phyloP scores from a whole-genome alignment of 2,888 invertebrate genomes.

The Dorcus parallelipipedus region DNA sequence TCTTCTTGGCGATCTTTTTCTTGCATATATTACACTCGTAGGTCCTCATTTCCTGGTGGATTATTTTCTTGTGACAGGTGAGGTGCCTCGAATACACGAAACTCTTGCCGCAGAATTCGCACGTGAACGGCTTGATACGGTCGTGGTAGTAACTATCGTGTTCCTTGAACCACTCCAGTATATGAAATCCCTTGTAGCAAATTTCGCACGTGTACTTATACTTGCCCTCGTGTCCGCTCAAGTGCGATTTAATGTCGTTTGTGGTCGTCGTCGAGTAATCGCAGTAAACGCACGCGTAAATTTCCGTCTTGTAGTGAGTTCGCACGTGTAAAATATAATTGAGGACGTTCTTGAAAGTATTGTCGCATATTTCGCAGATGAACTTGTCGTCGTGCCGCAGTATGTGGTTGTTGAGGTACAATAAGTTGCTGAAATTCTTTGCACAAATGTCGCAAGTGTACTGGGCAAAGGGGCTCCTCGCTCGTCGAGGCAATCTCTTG shows the following conservation, averaged over 20 bases:
- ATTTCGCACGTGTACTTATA: slow-evolving; percentile 48
- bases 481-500: slow-evolving; percentile 31
- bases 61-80: slow-evolving; percentile 23
- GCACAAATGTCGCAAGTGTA: slow-evolving; percentile 43
- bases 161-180: slow-evolving; percentile 34
- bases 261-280: slow-evolving; percentile 40
- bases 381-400: slow-evolving; percentile 45
- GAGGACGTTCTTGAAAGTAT: slow-evolving; percentile 41
- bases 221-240: slow-evolving; percentile 47
- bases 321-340: slow-evolving; percentile 44
- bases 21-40: slow-evolving; percentile 61
- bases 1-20: slow-evolving; percentile 53
- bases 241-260: slow-evolving; percentile 43
- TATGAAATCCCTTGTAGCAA: slow-evolving; percentile 52
- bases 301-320: slow-evolving; percentile 39
- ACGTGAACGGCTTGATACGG: slow-evolving; percentile 37
- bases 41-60: slow-evolving; percentile 32
- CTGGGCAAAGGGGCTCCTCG: slow-evolving; percentile 28
- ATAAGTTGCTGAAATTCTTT: slow-evolving; percentile 31
- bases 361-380: slow-evolving; percentile 43
- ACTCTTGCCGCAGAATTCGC: slow-evolving; percentile 37
- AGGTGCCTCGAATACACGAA: slow-evolving; percentile 11
- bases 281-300: slow-evolving; percentile 45
- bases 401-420: slow-evolving; percentile 41
- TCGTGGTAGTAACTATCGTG: slow-evolving; percentile 38